A percentile compares a stretch with the other conserved stretches of the same genome.
Evolutionary conservation across 2,113 vertebrate genomes (phyloP).

Genomic region (Cacatua alba): DNA sequence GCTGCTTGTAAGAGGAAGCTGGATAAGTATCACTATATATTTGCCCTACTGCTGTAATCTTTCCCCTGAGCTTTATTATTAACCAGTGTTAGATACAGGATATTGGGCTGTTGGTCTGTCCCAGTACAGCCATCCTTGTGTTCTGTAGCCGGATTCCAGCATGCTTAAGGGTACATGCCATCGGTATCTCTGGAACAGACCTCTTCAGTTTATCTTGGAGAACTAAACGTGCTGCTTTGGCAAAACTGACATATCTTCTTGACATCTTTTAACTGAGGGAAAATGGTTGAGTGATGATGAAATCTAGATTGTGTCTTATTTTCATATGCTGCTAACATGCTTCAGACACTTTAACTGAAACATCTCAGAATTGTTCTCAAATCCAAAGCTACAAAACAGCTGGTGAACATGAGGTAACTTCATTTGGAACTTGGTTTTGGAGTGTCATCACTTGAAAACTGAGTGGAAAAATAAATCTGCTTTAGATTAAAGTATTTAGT

Average conservation of each 20-base stretch:
- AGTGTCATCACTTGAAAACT: constrained; percentile 29
- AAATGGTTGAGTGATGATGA: neutral
- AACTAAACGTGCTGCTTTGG: neutral
- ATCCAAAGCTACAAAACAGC: neutral
- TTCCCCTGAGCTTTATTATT: neutral
- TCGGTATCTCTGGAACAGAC: neutral
- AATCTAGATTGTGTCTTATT: neutral
- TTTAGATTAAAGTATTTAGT: constrained; percentile 56
- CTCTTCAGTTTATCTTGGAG: neutral
- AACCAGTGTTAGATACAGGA: neutral
- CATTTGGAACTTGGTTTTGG: neutral
- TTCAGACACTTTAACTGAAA: neutral
- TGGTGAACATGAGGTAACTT: neutral
- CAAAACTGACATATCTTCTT: neutral
- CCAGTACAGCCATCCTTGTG: neutral
- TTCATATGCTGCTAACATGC: neutral
- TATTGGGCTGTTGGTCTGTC: neutral
- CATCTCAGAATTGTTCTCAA: neutral
- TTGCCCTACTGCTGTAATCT: neutral
- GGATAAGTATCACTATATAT: neutral
- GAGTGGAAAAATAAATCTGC: constrained; percentile 56
- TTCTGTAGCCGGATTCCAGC: neutral
- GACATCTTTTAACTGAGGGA: neutral
- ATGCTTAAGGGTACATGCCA: rapidly evolving
- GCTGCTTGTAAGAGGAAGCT: neutral